Conservation (phyloP, 2,797 vertebrate genomes). For the Delichon dasypus region DNA sequence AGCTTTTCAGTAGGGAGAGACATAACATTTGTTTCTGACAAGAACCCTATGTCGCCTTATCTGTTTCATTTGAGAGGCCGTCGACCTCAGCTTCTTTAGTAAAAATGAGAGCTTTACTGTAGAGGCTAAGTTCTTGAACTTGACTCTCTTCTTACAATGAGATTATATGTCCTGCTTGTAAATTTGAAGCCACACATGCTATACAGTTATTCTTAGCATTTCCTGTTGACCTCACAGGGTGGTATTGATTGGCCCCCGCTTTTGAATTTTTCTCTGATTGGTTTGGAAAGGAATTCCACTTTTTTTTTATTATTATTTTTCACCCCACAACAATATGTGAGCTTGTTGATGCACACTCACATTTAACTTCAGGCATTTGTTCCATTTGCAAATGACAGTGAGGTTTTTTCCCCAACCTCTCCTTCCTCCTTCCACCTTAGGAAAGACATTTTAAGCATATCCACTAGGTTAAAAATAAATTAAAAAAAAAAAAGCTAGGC, state of each 20-base stretch:
- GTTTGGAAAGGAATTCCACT: slow-evolving; percentile 15
- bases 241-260: slow-evolving; percentile 37
- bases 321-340: not conserved
- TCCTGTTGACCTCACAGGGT: slow-evolving; percentile 72
- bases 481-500: not conserved
- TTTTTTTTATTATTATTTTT: not conserved
- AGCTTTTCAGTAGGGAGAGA: slow-evolving; percentile 80
- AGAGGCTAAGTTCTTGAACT: slow-evolving; percentile 75
- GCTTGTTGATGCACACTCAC: not conserved
- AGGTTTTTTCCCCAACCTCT: not conserved
- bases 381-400: not conserved
- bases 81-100: slow-evolving; percentile 72
- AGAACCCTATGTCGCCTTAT: slow-evolving; percentile 81
- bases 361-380: not conserved
- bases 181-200: slow-evolving; percentile 72
- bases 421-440: not conserved
- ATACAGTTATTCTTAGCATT: slow-evolving; percentile 68
- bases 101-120: slow-evolving; percentile 75
- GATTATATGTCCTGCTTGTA: slow-evolving; percentile 70
- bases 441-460: not conserved
- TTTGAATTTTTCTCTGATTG: slow-evolving; percentile 38
- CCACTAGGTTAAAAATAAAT: not conserved
- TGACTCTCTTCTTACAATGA: slow-evolving; percentile 71
- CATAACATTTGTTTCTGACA: slow-evolving; percentile 82
- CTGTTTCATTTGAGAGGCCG: slow-evolving; percentile 80